Evolutionary conservation across 2,888 invertebrate species (phyloP).

Genomic region (Drosophila infuscata): DNA sequence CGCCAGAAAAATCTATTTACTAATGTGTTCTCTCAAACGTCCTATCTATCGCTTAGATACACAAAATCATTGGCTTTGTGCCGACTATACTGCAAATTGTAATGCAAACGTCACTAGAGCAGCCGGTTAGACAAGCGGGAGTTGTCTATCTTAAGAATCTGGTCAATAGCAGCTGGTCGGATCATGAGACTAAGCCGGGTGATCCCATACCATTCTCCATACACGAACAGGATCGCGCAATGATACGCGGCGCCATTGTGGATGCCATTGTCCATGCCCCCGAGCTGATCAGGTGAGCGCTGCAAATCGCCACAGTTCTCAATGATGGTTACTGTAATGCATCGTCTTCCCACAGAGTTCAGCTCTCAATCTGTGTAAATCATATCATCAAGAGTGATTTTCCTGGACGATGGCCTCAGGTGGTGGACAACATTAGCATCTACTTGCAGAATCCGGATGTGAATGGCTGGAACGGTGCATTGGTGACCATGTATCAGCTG

Average conservation of each 20-base stretch:
- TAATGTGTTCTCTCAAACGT: conserved; percentile 23
- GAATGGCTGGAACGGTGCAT: conserved; percentile 95
- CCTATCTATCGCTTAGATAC: conserved; percentile 87
- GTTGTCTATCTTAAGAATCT: conserved; percentile 98
- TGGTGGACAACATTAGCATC: conserved; percentile 97
- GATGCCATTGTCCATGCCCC: conserved; percentile 97
- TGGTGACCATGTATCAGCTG: conserved; percentile 95
- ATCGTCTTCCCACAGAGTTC: conserved; percentile 87
- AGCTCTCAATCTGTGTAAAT: conserved; percentile 96
- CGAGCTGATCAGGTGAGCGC: conserved; percentile 90
- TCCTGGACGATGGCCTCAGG: conserved; percentile 97
- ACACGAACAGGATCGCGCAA: conserved; percentile 97
- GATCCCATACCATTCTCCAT: conserved; percentile 93
- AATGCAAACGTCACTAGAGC: conserved; percentile 94
- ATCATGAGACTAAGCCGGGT: conserved; percentile 90
- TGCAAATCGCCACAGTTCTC: conserved; percentile 88
- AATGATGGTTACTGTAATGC: conserved; percentile 22
- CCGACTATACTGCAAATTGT: conserved; percentile 97
- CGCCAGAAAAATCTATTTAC: conserved; percentile 26
- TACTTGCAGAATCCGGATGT: conserved; percentile 96
- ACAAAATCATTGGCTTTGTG: conserved; percentile 98
- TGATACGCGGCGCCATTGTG: conserved; percentile 97
- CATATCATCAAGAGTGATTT: conserved; percentile 98
- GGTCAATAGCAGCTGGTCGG: conserved; percentile 94
- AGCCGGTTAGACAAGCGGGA: conserved; percentile 97